These are phyloP conservation scores for Phallusia fumigata DNA, from an alignment of 23 tunicate genomes.

Conservation along the genomic window DNA sequence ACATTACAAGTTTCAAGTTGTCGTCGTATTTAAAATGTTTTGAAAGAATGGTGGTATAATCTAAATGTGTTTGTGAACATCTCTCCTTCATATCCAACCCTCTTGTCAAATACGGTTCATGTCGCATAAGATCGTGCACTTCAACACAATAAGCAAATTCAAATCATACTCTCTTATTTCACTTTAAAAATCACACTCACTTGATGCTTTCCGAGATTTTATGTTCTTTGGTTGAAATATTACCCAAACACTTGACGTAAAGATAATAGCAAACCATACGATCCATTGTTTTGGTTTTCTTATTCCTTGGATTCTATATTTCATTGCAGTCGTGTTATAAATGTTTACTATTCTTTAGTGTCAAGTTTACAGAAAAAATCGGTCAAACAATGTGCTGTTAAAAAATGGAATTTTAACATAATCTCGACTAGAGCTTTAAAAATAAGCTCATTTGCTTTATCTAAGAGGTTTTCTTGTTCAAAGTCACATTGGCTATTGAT, in stretches of 20 bases:
- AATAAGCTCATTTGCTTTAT: too few relatives aligned
- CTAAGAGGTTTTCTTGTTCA: too few relatives aligned
- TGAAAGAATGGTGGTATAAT: not conserved
- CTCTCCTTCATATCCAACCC: not conserved
- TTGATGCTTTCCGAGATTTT: not conserved
- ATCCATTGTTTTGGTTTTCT: not conserved
- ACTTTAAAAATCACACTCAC: not conserved
- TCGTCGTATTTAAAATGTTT: conserved; percentile 40
- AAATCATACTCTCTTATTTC: not conserved
- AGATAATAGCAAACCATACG: not conserved
- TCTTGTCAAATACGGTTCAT: conserved; percentile 37
- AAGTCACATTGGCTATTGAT: too few relatives aligned
- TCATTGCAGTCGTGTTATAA: not conserved
- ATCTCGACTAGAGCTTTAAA: too few relatives aligned
- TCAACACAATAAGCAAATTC: not conserved
- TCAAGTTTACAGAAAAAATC: too few relatives aligned
- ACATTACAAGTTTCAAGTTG: conserved; percentile 26
- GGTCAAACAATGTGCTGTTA: too few relatives aligned
- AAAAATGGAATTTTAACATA: too few relatives aligned
- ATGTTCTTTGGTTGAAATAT: not conserved
- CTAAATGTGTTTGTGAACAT: not conserved
- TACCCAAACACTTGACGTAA: not conserved
- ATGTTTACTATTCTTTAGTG: too few relatives aligned
- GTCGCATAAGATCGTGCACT: conserved; percentile 4
- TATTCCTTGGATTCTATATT: not conserved